Conservation (phyloP, 2,113 vertebrate species). For the Promerops cafer region DNA sequence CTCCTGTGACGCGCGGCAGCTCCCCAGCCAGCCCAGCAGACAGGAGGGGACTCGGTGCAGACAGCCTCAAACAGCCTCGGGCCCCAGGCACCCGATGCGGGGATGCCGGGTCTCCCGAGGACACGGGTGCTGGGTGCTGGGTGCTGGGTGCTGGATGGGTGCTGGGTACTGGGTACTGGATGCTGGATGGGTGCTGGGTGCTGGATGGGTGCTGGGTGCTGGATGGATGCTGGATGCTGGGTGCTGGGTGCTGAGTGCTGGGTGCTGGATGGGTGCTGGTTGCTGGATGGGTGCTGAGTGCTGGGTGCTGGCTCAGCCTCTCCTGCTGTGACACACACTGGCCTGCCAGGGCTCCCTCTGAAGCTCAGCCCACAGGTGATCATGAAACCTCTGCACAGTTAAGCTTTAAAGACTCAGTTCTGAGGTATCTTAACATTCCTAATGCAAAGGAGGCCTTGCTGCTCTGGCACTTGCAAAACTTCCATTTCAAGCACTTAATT, state of each 20-base stretch:
- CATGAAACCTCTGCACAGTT: fast-evolving
- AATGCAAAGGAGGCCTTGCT: not conserved
- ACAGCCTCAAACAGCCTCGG: not conserved
- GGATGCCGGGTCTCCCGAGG: not conserved
- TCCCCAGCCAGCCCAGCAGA: not conserved
- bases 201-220: not conserved
- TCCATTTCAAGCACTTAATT: constrained; percentile 24
- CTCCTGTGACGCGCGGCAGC: not conserved
- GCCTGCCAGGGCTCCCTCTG: not conserved
- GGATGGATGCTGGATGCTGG: not conserved
- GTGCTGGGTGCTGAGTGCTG: not conserved
- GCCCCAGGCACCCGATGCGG: fast-evolving
- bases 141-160: not conserved
- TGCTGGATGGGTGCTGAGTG: not conserved
- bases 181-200: not conserved
- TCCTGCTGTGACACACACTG: not conserved
- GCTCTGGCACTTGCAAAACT: not conserved
- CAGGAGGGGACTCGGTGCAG: not conserved
- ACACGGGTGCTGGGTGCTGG: fast-evolving
- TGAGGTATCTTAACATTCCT: not conserved
- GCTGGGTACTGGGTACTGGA: not conserved
- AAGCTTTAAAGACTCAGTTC: not conserved
- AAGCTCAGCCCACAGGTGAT: not conserved
- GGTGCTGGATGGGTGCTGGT: not conserved
- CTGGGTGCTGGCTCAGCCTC: not conserved